Base-by-base conservation (phyloP, 2,888 invertebrate species). In the Charanyca ferruginea region DNA sequence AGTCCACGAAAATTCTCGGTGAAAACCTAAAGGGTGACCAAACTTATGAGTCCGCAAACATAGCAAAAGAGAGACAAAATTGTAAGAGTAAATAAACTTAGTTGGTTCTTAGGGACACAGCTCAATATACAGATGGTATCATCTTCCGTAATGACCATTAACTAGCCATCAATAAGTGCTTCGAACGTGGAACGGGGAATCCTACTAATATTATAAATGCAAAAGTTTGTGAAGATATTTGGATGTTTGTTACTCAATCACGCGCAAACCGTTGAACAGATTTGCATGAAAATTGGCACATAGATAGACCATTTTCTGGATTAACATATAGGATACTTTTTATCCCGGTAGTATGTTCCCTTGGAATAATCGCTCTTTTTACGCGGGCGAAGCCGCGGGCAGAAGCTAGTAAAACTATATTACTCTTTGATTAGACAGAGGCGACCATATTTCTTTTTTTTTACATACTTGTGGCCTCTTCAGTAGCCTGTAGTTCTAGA, bases 381-480 rank as follows among this genome's bases (percentile, higher is more conserved):
- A n/a, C n/a, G n/a, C n/a, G n/a, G n/a, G n/a, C n/a, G n/a, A n/a
- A n/a, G n/a, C n/a, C n/a, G n/a, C n/a, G n/a, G n/a, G n/a, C n/a
- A n/a, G n/a, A n/a, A n/a, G n/a, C n/a, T n/a, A n/a, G n/a, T 55
- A 23, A 55, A 68, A 71, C 18, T 16, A 70, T 71, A 72, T 71
- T 53, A 53, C 52, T 75, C 22, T 62, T 62, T 69, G 75, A 69
- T 59, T 23, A 45, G 22, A 22, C 22, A 23, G n/a, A n/a, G 44
- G 42, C 32, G 49, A 41, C 51, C 23, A 13, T 42, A 28, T 35
- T 70, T 42, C 22, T 35, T 44, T 45, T 25, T 59, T 25, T 23
- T 42, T 47, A 3, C 32, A 32, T 32, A n/a, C n/a, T 32, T 32
- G 11, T 11, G 32, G 11, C 32, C 11, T 32, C 11, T 32, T 32